phyloP scores from a whole-genome alignment of 1,140 invertebrate genomes.

The Bombus waltoni region DNA sequence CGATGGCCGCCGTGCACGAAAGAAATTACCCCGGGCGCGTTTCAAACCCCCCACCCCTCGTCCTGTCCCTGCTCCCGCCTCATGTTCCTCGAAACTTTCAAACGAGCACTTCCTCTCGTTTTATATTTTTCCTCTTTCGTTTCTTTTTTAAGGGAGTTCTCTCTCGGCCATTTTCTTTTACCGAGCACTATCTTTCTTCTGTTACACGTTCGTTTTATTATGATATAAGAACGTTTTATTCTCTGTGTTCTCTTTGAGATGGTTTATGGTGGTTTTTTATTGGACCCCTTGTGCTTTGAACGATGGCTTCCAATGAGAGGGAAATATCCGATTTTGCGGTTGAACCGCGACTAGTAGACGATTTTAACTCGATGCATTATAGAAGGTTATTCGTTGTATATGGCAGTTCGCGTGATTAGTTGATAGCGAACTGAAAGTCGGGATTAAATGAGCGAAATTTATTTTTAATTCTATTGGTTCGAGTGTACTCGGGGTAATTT shows the following conservation, averaged over 20 bases:
- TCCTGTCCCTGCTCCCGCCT: not conserved
- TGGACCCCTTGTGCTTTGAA: not conserved
- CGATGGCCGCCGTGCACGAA: constrained; percentile 21
- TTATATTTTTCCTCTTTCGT: not conserved
- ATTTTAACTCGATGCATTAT: no score
- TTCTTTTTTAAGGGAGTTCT: not conserved
- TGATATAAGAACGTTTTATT: not conserved
- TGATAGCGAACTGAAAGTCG: not conserved
- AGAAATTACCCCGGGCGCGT: constrained; percentile 19
- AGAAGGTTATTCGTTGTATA: no score
- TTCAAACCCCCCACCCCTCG: not conserved
- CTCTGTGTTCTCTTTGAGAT: not conserved
- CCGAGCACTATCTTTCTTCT: not conserved
- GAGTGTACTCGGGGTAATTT: not conserved
- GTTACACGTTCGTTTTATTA: not conserved
- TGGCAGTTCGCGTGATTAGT: not conserved
- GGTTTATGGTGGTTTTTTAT: no score
- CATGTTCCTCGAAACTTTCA: constrained; percentile 27
- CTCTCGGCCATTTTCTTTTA: not conserved
- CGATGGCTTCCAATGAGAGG: not conserved
- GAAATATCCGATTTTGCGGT: not conserved
- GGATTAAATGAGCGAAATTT: not conserved
- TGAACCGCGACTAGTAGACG: no score
- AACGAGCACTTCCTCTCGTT: constrained; percentile 6
- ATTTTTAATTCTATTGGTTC: not conserved